Base-by-base conservation (phyloP, 1,140 invertebrate genomes). In the Zaprionus vittiger region DNA sequence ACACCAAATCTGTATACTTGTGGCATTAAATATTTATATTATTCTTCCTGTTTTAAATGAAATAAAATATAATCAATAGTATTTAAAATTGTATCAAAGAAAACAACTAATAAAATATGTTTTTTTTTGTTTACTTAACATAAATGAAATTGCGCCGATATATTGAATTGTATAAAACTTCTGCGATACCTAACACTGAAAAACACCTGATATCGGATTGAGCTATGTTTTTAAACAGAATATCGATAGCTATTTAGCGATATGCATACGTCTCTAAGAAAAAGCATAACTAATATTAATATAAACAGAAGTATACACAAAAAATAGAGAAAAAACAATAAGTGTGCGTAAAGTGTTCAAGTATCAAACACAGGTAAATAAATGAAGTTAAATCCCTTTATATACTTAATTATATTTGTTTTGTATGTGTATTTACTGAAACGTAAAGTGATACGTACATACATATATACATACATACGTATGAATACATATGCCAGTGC, bases 261-360 rank as follows among this genome's bases (percentile, higher is more conserved):
- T 64, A 68, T 67, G 56, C 38, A 56, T 69, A 62, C 72, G 47
- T 60, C 52, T 31, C 54, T 62, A 49, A 55, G 38, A 71, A 71
- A 62, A 54, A 56, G 52, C 61, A 73, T 60, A 59, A 28, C 47
- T 64, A 62, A 61, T 77, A 37, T 52, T 62, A 67, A 73, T 49
- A 77, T 77, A 77, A 67, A 77, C 55, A 73, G 37, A 66, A 77
- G 63, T 37, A 57, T 67, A 62, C 66, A 70, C 31, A 77, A 66
- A 61, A 66, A 66, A 73, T 63, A 57, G 57, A 56, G 52, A 73
- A 77, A 62, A 73, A 31, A 70, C 15, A 15, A 44, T 20, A 26
- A 26, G 66, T 66, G 56, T 62, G 34, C 44, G 28, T 15, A 15
- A 24, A 22, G 52, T 52, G 41, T 15, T 62, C 20, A 37, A 61